Conservation (phyloP, 2,797 vertebrate species). For the Molossus molossus region DNA sequence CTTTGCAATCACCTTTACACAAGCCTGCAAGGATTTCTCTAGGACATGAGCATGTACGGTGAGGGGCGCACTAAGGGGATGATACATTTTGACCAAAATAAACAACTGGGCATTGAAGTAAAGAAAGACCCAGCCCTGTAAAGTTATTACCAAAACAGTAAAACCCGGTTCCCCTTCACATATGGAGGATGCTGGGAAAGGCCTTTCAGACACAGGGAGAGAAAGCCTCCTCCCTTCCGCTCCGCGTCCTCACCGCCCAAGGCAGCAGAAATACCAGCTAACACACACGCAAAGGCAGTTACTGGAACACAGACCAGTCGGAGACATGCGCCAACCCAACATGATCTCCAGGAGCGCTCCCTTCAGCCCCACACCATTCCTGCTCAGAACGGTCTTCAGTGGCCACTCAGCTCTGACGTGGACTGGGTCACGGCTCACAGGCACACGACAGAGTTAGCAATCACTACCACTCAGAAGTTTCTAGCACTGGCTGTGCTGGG, state of each 20-base stretch:
- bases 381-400: background rate
- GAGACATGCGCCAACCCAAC: background rate
- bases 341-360: no score
- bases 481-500: no score
- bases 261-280: background rate
- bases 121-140: conserved; percentile 19
- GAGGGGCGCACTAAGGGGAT: conserved; percentile 57
- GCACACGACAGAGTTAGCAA: background rate
- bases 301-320: background rate
- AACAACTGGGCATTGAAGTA: conserved; percentile 20
- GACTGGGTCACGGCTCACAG: background rate
- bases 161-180: background rate
- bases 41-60: conserved; percentile 63
- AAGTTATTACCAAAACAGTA: background rate
- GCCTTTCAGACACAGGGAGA: background rate
- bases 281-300: background rate
- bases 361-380: fast-evolving
- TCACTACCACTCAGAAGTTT: background rate
- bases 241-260: background rate
- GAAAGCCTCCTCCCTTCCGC: background rate
- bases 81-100: conserved; percentile 60
- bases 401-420: fast-evolving
- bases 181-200: background rate
- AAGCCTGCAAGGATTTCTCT: conserved; percentile 70
- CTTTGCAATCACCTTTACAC: conserved; percentile 67